These are phyloP conservation scores for Scomber japonicus DNA, from an alignment of 2,113 vertebrate genomes.

Conservation along the genomic window DNA sequence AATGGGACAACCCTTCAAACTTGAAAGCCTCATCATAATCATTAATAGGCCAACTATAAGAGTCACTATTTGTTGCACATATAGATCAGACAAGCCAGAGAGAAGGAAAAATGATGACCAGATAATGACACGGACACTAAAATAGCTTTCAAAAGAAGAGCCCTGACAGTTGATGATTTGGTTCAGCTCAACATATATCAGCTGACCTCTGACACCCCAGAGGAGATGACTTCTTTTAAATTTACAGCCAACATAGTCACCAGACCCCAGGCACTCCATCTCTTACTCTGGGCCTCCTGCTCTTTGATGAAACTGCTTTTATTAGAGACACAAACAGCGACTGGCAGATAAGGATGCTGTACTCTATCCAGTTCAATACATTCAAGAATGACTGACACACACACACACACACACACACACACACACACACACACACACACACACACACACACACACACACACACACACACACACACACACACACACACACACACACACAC, in stretches of 20 bases:
- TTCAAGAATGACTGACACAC: conserved; percentile 25
- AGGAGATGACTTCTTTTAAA: conserved; percentile 62
- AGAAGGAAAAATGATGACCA: conserved; percentile 4
- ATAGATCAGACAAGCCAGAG: conserved; percentile 1
- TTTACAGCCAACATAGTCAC: conserved; percentile 57
- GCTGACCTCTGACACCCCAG: conserved; percentile 57
- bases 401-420: neutral
- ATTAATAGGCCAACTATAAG: neutral
- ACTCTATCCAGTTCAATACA: neutral
- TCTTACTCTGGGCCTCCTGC: neutral
- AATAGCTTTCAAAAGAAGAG: conserved; percentile 17
- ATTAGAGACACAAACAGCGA: conserved; percentile 33
- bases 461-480: no score
- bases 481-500: no score
- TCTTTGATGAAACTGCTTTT: conserved; percentile 38
- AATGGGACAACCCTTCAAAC: neutral
- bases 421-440: no score
- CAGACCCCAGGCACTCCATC: conserved; percentile 50
- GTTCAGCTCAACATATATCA: conserved; percentile 12
- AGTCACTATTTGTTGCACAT: neutral
- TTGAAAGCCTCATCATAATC: neutral
- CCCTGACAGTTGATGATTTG: conserved; percentile 42
- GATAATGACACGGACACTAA: neutral
- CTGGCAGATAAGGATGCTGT: conserved; percentile 2
- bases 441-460: no score